A percentile compares a stretch with the other conserved stretches of the same genome.
Evolutionary conservation across 2,113 vertebrate genomes (phyloP).

Genomic region (Podarcis raffonei): DNA sequence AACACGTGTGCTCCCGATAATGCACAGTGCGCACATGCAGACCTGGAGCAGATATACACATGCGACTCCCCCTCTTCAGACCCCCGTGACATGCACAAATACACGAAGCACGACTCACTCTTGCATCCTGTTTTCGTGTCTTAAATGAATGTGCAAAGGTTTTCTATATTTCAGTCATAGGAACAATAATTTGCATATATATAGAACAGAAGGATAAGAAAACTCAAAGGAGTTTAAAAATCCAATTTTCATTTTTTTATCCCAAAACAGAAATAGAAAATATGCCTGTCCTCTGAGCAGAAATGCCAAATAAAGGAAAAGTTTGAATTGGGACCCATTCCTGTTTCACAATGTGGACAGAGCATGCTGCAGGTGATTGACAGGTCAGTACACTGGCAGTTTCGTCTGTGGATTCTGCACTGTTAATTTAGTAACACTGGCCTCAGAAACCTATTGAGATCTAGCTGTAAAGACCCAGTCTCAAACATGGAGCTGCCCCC

Average conservation of each 20-base stretch:
- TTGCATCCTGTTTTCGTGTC: no score
- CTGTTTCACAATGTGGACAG: not conserved
- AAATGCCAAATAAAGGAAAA: not conserved
- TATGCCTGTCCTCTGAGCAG: not conserved
- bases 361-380: not conserved
- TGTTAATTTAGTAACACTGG: not conserved
- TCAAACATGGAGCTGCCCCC: not conserved
- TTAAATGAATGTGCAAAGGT: not conserved
- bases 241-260: not conserved
- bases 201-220: not conserved
- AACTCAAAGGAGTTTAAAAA: not conserved
- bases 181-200: not conserved
- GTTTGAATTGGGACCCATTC: not conserved
- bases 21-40: not conserved
- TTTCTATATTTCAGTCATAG: not conserved
- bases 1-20: not conserved
- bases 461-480: not conserved
- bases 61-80: not conserved
- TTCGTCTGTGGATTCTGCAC: not conserved
- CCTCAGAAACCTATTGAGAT: not conserved
- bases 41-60: not conserved
- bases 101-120: not conserved
- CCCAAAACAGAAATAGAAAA: not conserved
- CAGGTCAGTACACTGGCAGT: not conserved
- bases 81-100: not conserved